Evolutionary conservation across 2,888 invertebrate genomes (phyloP).

Genomic region (Corbicula japonica): DNA sequence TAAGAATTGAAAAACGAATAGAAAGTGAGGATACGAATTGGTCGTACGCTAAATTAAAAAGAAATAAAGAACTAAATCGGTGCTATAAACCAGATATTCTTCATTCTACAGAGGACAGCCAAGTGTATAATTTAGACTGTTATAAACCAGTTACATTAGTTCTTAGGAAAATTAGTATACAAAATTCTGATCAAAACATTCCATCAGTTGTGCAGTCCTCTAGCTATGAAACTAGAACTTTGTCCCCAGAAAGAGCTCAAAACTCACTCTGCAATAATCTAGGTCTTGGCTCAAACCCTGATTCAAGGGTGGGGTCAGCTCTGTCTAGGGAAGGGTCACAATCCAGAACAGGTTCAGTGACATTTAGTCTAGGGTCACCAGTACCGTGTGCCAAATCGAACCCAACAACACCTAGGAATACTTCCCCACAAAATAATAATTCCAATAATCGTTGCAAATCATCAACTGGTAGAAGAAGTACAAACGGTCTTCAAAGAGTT

Average conservation of each 20-base stretch:
- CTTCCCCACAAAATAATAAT: constrained; percentile 12
- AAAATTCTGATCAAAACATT: constrained; percentile 50
- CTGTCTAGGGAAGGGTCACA: constrained; percentile 15
- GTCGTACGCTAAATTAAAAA: constrained; percentile 58
- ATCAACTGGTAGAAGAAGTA: background rate
- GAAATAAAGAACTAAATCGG: constrained; percentile 57
- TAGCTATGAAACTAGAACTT: background rate
- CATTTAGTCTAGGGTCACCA: constrained; percentile 3
- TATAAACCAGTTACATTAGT: constrained; percentile 61
- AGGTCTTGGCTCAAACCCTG: constrained; percentile 7
- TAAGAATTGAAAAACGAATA: constrained; percentile 40
- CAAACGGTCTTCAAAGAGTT: constrained; percentile 11
- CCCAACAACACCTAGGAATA: constrained; percentile 1
- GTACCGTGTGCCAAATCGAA: background rate
- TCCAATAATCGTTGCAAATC: too few species aligned
- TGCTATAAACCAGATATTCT: constrained; percentile 38
- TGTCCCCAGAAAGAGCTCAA: constrained; percentile 4
- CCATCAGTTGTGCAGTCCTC: constrained; percentile 22
- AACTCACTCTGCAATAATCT: constrained; percentile 27
- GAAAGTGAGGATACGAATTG: constrained; percentile 44
- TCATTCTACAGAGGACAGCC: constrained; percentile 36
- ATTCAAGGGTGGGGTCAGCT: constrained; percentile 41
- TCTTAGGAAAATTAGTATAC: constrained; percentile 66
- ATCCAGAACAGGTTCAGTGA: constrained; percentile 31
- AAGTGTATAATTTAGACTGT: constrained; percentile 49